Base-by-base conservation (phyloP, 2,888 invertebrate genomes). In the Heliconius erato region DNA sequence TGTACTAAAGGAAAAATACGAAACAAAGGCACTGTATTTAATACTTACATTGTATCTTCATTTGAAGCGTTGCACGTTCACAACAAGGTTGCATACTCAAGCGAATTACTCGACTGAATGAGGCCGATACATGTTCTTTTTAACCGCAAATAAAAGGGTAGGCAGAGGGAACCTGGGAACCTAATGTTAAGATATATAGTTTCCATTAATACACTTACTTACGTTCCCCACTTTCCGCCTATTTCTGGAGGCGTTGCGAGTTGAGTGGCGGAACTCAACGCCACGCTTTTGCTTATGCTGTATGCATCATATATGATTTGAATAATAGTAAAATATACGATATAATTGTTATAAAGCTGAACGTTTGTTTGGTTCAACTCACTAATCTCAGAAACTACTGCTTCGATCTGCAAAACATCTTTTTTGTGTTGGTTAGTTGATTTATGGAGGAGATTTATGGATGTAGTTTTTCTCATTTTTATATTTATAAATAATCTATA, bases 21-120 rank as follows among this genome's bases (percentile, higher is more conserved):
- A 28, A 28, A 67, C 28, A 67, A 67, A 67, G 28, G 16, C 16
- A 67, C n/a, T 28, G 67, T 16, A 16, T 16, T 28, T 65, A 26
- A 65, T 12, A 65, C 12, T 5, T 65, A 12, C 26, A 65, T 14
- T 67, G 26, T 67, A 14, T 26, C 26, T 67, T 67, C 65, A 26
- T 67, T 26, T 26, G n/a, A 44, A 44, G 72, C 26, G 44, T 7
- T 26, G 72, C 44, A 72, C 44, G 26, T 72, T 26, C 2, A 9
- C 44, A 23, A 69, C 35, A 44, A 72, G 72, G 72, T 26, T 72
- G 72, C 44, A 26, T 26, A 49, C 72, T 26, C 72, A 49, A 72
- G 72, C 7, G 72, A 49, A 26, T 49, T 72, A 63, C 65, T n/a
- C 26, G 26, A 26, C 65, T 5, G 26, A 63, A 14, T 65, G 65